A percentile compares a stretch with the other conserved stretches of the same genome.
Conservation (phyloP, 53 echinoderm and acorn worm species). For the Luidia sarsii region DNA sequence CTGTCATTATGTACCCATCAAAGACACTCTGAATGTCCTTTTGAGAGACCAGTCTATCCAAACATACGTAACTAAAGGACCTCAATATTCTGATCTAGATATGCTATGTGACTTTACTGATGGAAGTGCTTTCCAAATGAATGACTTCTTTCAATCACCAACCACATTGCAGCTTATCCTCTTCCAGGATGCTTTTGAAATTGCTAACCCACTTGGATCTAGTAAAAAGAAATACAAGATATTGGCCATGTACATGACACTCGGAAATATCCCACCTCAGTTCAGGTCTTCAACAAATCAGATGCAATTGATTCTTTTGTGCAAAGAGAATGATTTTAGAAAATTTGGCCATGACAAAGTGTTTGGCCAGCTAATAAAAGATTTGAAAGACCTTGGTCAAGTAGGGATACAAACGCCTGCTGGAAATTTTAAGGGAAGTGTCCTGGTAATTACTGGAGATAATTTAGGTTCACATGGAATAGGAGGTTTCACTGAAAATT, state of each 20-base stretch:
- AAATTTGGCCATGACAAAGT: slow-evolving; percentile 21
- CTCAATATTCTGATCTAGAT: no score
- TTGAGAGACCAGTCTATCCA: slow-evolving; percentile 45
- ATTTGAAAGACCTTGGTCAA: slow-evolving; percentile 40
- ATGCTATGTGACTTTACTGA: no score
- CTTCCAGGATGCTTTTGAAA: slow-evolving; percentile 70
- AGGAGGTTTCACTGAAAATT: slow-evolving; percentile 64
- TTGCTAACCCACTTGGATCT: slow-evolving; percentile 69
- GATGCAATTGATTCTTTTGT: slow-evolving; percentile 64
- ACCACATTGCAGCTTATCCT: slow-evolving; percentile 28
- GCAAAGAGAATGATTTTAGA: slow-evolving; percentile 49
- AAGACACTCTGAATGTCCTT: slow-evolving; percentile 48
- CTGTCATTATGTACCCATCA: slow-evolving; percentile 72
- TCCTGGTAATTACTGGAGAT: slow-evolving; percentile 59
- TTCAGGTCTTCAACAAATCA: slow-evolving; percentile 55
- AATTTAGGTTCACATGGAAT: slow-evolving; percentile 69
- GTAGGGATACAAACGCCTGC: background rate
- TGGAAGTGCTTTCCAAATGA: background rate
- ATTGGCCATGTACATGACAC: slow-evolving; percentile 60
- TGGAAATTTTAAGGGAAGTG: slow-evolving; percentile 32
- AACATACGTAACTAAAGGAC: background rate
- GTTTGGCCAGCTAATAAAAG: slow-evolving; percentile 43
- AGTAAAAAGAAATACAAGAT: slow-evolving; percentile 70
- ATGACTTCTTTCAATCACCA: slow-evolving; percentile 12
- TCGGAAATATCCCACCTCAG: slow-evolving; percentile 59